Percentiles rank a stretch among this genome's conserved stretches.
These are phyloP conservation scores for Aelia acuminata DNA, from an alignment of 2,888 invertebrate genomes.

Conservation along the genomic window DNA sequence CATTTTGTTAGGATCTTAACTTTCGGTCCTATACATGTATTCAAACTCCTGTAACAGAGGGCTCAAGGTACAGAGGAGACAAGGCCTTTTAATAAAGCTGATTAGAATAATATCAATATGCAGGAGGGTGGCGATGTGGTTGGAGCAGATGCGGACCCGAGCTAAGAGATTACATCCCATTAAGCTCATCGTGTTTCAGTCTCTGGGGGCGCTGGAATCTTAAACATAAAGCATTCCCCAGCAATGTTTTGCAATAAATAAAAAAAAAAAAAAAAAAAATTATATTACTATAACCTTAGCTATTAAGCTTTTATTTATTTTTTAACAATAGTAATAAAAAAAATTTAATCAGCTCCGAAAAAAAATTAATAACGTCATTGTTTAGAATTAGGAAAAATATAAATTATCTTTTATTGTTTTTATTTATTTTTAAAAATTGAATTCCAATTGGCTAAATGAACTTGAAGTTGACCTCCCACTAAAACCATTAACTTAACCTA, in stretches of 20 bases:
- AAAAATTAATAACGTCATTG: too few relatives aligned
- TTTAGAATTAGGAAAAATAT: too few relatives aligned
- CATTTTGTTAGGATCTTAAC: background rate
- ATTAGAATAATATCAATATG: slow-evolving; percentile 21
- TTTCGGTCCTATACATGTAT: background rate
- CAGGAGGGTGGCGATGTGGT: background rate
- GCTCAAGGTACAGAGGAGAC: background rate
- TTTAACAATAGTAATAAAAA: too few relatives aligned
- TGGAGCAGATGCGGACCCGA: background rate
- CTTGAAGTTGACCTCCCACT: too few relatives aligned
- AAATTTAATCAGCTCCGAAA: too few relatives aligned
- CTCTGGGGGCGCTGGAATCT: background rate
- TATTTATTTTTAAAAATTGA: too few relatives aligned
- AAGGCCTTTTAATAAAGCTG: background rate
- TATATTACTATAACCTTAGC: too few relatives aligned
- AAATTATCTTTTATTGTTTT: too few relatives aligned
- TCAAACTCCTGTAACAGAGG: background rate
- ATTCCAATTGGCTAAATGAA: too few relatives aligned
- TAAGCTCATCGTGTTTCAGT: background rate
- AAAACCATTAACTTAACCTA: too few relatives aligned
- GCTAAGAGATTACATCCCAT: background rate
- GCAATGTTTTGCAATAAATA: background rate
- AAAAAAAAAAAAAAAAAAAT: too few relatives aligned
- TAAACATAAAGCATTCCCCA: background rate
- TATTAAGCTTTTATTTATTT: too few relatives aligned